phyloP scores from a whole-genome alignment of 2,888 invertebrate genomes.

The Sipha maydis region DNA sequence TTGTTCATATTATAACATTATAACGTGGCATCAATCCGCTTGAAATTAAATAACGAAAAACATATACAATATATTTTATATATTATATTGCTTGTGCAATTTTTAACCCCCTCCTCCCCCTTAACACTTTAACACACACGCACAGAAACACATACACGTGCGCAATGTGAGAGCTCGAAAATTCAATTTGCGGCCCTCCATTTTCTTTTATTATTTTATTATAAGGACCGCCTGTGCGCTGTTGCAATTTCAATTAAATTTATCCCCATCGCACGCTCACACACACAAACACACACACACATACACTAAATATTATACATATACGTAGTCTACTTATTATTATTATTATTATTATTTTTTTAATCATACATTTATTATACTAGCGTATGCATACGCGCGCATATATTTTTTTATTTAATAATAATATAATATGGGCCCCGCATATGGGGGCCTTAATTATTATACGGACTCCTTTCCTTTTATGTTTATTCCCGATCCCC shows the following conservation, averaged over 20 bases:
- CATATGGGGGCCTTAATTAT: constrained; percentile 61
- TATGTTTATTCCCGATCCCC: constrained; percentile 34
- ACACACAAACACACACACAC: too few relatives aligned
- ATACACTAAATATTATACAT: constrained; percentile 45
- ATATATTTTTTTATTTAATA: constrained; percentile 51
- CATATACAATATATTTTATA: neutral
- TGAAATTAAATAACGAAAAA: constrained; percentile 55
- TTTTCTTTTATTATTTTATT: constrained; percentile 61
- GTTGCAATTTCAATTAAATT: constrained; percentile 61
- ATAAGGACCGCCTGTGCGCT: constrained; percentile 51
- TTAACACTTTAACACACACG: neutral
- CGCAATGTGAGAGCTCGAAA: constrained; percentile 49
- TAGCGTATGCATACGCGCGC: neutral
- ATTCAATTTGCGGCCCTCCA: constrained; percentile 60
- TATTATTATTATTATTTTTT: constrained; percentile 24
- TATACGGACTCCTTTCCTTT: constrained; percentile 40
- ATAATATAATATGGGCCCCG: constrained; percentile 61
- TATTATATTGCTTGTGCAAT: constrained; percentile 28
- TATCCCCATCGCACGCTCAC: constrained; percentile 59
- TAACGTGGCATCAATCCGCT: constrained; percentile 33
- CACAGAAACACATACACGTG: neutral
- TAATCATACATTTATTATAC: constrained; percentile 59
- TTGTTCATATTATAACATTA: constrained; percentile 33
- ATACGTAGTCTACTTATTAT: constrained; percentile 47
- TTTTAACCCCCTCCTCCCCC: constrained; percentile 51